A percentile compares a stretch with the other conserved stretches of the same genome.
phyloP scores from a whole-genome alignment of 2,113 vertebrate genomes.

The Amblyopsis rosae region DNA sequence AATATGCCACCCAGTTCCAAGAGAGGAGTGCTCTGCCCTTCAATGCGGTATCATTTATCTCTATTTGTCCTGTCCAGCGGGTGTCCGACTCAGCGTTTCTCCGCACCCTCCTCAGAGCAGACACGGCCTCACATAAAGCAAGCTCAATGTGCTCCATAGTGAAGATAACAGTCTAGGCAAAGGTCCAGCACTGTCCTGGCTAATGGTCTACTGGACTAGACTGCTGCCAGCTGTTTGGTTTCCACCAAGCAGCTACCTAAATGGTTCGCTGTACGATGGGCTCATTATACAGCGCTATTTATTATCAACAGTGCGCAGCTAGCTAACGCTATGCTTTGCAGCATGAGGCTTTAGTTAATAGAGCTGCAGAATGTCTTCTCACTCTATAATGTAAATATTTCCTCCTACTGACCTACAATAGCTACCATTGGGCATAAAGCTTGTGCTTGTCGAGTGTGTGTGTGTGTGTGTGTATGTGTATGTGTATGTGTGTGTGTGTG shows the following conservation, averaged over 20 bases:
- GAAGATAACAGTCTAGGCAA: conserved; percentile 23
- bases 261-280: conserved; percentile 28
- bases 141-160: conserved; percentile 22
- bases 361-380: neutral
- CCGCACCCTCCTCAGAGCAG: conserved; percentile 36
- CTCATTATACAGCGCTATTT: conserved; percentile 6
- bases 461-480: neutral
- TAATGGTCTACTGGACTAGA: conserved; percentile 5
- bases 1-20: conserved; percentile 40
- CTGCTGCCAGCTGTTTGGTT: conserved; percentile 12
- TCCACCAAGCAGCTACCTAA: conserved; percentile 25
- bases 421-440: neutral
- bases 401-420: neutral
- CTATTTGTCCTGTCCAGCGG: conserved; percentile 53
- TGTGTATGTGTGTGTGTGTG: neutral
- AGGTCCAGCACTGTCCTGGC: conserved; percentile 28
- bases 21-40: conserved; percentile 43
- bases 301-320: neutral
- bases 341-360: neutral
- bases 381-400: neutral
- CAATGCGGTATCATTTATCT: conserved; percentile 63
- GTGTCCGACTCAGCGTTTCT: conserved; percentile 56
- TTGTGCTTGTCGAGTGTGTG: neutral
- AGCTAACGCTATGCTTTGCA: neutral
- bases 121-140: conserved; percentile 25